These are phyloP conservation scores for Polydrusus tereticollis DNA, from an alignment of 2,888 invertebrate genomes.

Conservation along the genomic window DNA sequence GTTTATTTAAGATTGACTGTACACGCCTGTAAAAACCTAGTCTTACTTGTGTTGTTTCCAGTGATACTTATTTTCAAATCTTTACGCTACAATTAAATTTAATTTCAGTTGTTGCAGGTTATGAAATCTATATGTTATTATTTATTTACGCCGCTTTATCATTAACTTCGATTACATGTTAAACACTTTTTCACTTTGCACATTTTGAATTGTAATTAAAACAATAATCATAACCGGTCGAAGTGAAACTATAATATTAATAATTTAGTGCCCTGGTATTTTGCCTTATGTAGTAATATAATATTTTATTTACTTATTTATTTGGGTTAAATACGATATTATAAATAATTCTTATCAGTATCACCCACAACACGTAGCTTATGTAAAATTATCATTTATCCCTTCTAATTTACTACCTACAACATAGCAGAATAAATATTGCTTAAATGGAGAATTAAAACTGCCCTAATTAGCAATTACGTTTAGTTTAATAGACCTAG, in stretches of 20 bases:
- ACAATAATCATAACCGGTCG: slow-evolving; percentile 21
- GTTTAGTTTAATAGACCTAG: too few relatives aligned
- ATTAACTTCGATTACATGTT: slow-evolving; percentile 38
- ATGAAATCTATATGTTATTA: slow-evolving; percentile 34
- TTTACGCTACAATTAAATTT: slow-evolving; percentile 3
- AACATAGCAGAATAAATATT: too few relatives aligned
- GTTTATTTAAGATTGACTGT: too few relatives aligned
- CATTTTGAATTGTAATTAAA: slow-evolving; percentile 32
- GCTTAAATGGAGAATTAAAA: too few relatives aligned
- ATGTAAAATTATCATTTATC: background rate
- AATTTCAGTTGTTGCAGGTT: slow-evolving; percentile 24
- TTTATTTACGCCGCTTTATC: slow-evolving; percentile 42
- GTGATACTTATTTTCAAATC: too few relatives aligned
- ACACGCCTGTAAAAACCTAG: too few relatives aligned
- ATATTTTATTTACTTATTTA: background rate
- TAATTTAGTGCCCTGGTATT: background rate
- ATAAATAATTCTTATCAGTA: background rate
- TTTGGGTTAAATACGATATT: slow-evolving; percentile 1
- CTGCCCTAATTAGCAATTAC: too few relatives aligned
- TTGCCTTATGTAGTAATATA: background rate
- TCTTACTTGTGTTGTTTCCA: too few relatives aligned
- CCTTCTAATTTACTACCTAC: background rate
- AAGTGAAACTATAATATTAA: slow-evolving; percentile 21
- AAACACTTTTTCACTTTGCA: slow-evolving; percentile 22
- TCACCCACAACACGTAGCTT: background rate